Conservation (phyloP, 2,888 invertebrate genomes). For the Tenthredo mesomela region DNA sequence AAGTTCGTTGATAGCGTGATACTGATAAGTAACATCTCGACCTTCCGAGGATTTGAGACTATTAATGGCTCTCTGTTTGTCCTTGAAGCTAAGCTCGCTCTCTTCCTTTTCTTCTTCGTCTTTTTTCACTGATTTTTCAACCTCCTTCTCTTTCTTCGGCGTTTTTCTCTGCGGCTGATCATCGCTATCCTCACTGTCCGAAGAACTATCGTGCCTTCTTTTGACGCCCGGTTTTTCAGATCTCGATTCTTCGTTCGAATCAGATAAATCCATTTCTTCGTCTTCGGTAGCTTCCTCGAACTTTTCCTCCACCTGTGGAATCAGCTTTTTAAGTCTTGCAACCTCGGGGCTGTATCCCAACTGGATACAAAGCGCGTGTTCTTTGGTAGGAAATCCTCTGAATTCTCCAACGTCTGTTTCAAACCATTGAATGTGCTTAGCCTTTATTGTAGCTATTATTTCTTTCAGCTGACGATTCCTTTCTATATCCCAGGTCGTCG, state of each 20-base stretch:
- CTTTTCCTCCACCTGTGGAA: slow-evolving; percentile 59
- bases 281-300: slow-evolving; percentile 53
- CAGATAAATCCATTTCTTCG: slow-evolving; percentile 52
- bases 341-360: slow-evolving; percentile 90
- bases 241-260: slow-evolving; percentile 78
- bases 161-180: slow-evolving; percentile 65
- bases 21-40: slow-evolving; percentile 89
- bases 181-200: slow-evolving; percentile 57
- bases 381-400: slow-evolving; percentile 82
- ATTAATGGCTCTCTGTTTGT: slow-evolving; percentile 85
- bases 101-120: slow-evolving; percentile 77
- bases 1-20: slow-evolving; percentile 85
- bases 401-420: slow-evolving; percentile 70
- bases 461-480: slow-evolving; percentile 83
- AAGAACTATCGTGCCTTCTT: slow-evolving; percentile 58
- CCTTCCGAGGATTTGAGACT: slow-evolving; percentile 85
- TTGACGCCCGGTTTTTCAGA: slow-evolving; percentile 57
- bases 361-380: slow-evolving; percentile 84
- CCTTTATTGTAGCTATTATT: slow-evolving; percentile 80
- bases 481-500: slow-evolving; percentile 88
- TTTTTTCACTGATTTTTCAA: slow-evolving; percentile 77
- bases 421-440: slow-evolving; percentile 83
- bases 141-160: slow-evolving; percentile 65
- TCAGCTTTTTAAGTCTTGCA: slow-evolving; percentile 61
- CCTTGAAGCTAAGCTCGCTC: slow-evolving; percentile 87